Evolutionary conservation across 64 coral and sea anemone genomes (phyloP).

Genomic region (Porites australiensis): DNA sequence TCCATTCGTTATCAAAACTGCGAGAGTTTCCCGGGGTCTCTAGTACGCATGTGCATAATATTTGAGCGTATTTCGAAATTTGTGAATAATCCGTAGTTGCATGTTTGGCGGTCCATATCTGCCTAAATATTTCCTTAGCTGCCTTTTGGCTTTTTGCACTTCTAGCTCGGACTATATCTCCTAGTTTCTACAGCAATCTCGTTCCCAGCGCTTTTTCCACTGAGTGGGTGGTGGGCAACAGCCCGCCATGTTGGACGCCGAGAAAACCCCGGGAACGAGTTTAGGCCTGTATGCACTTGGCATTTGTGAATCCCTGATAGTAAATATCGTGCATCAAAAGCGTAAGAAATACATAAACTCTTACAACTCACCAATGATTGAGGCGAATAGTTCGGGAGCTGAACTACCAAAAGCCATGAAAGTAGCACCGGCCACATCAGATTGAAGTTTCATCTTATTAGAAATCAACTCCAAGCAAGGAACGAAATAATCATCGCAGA

Average conservation of each 20-base stretch:
- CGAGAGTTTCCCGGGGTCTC: too few species aligned
- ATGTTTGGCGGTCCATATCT: too few species aligned
- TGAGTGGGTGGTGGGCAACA: not conserved
- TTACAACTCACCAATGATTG: slow-evolving; percentile 78
- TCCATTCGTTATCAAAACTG: too few species aligned
- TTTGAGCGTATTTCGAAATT: too few species aligned
- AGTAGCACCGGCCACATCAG: slow-evolving; percentile 95
- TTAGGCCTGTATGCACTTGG: not conserved
- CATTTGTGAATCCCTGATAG: not conserved
- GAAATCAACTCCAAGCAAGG: slow-evolving; percentile 84
- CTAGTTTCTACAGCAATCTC: not conserved
- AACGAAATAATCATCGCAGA: slow-evolving; percentile 69
- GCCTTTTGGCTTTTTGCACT: not conserved
- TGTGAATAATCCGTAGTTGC: too few species aligned
- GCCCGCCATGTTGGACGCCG: not conserved
- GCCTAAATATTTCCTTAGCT: not conserved
- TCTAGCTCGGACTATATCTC: not conserved
- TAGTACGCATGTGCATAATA: too few species aligned
- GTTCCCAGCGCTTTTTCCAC: not conserved
- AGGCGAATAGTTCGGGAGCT: slow-evolving; percentile 86
- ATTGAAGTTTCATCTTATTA: slow-evolving; percentile 74
- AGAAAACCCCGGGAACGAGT: too few species aligned
- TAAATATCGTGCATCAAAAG: not conserved
- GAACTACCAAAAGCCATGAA: slow-evolving; percentile 96
- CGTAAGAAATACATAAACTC: not conserved